A percentile compares a stretch with the other conserved stretches of the same genome.
Conservation (phyloP, 2,888 invertebrate genomes). For the Cantharis rufa region DNA sequence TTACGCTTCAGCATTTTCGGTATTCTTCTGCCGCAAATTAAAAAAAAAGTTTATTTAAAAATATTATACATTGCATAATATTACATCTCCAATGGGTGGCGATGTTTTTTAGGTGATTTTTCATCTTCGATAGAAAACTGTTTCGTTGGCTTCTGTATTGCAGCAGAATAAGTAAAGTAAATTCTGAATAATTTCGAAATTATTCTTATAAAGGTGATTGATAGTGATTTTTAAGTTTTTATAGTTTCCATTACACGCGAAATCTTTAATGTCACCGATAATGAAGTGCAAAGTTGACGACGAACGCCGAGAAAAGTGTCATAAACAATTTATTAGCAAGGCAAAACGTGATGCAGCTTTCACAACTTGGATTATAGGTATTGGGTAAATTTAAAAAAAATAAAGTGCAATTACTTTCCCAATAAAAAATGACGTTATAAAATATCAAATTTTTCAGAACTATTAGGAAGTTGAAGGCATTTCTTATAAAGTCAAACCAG, state of each 20-base stretch:
- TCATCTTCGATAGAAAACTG: too few species aligned
- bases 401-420: neutral
- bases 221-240: neutral
- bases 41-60: neutral
- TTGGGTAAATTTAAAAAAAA: neutral
- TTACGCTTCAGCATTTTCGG: neutral
- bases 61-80: neutral
- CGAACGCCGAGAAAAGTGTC: neutral
- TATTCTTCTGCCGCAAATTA: neutral
- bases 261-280: neutral
- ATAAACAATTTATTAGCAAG: neutral
- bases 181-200: neutral
- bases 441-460: neutral
- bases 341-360: neutral
- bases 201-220: neutral
- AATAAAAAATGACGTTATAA: neutral
- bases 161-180: too few species aligned
- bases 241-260: neutral
- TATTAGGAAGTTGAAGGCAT: neutral
- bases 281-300: neutral
- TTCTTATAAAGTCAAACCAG: slow-evolving; percentile 17
- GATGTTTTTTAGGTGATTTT: too few species aligned
- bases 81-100: too few species aligned
- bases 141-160: too few species aligned
- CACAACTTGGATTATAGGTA: neutral